Conservation (phyloP, 2,113 vertebrate genomes). For the Lichenostomus cassidix region DNA sequence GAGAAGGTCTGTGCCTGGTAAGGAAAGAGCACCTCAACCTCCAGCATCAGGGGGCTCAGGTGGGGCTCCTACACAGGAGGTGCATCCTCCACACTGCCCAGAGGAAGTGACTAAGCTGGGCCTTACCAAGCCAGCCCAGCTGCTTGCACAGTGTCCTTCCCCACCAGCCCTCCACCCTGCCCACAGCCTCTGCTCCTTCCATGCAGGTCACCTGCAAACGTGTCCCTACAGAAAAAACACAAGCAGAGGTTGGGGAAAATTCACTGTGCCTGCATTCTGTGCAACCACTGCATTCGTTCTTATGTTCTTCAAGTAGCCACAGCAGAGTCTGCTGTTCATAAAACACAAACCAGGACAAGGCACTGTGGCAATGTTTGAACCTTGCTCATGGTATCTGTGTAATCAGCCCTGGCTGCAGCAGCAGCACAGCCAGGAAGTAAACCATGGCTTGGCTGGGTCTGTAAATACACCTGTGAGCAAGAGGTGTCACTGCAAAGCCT, state of each 20-base stretch:
- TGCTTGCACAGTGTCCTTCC: background rate
- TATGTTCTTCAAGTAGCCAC: accelerated
- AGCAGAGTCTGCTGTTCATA: background rate
- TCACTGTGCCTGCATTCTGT: background rate
- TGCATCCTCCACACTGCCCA: background rate
- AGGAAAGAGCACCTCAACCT: background rate
- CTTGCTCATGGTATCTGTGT: background rate
- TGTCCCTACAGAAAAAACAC: background rate
- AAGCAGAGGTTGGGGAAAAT: accelerated
- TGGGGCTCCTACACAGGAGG: background rate
- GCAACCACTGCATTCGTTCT: accelerated
- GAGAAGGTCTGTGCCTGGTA: accelerated
- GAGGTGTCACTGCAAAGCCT: background rate
- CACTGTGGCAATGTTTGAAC: accelerated
- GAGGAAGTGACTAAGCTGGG: slow-evolving; percentile 40
- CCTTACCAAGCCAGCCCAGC: background rate
- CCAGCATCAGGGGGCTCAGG: background rate
- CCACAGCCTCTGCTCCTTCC: background rate
- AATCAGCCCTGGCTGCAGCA: background rate
- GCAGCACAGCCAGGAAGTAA: background rate
- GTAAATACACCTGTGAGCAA: slow-evolving; percentile 33
- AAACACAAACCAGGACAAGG: no score
- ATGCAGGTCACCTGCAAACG: accelerated
- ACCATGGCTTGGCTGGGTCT: background rate
- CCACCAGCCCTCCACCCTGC: background rate